Evolutionary conservation across 2,888 invertebrate genomes (phyloP).

Genomic region (Julus scanicus): DNA sequence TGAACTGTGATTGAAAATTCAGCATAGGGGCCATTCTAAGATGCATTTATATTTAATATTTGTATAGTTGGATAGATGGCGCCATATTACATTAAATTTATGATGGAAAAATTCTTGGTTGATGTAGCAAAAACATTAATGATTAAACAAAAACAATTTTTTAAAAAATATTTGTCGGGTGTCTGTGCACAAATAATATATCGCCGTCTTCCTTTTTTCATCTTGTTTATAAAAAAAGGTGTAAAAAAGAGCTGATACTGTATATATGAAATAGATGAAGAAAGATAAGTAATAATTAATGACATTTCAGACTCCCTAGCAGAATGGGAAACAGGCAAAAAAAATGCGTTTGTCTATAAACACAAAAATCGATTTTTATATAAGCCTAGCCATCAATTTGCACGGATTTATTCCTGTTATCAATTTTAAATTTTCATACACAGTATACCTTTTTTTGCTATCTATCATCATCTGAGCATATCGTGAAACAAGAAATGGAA

Average conservation of each 20-base stretch:
- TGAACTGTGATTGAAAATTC: too few relatives aligned
- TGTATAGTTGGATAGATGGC: too few relatives aligned
- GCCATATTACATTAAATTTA: too few relatives aligned
- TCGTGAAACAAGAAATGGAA: background rate
- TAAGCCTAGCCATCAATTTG: conserved; percentile 2
- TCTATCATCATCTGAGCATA: background rate
- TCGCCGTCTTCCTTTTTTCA: background rate
- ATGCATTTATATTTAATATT: too few relatives aligned
- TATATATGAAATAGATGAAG: background rate
- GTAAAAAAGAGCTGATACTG: background rate
- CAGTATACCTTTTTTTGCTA: background rate
- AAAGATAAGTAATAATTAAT: background rate
- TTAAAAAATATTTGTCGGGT: too few relatives aligned
- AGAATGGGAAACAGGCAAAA: background rate
- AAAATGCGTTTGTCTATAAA: conserved; percentile 12
- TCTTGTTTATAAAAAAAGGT: background rate
- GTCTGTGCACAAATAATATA: too few relatives aligned
- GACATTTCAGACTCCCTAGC: background rate
- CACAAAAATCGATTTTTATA: background rate
- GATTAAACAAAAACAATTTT: too few relatives aligned
- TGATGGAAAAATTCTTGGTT: too few relatives aligned
- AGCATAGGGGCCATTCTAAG: too few relatives aligned
- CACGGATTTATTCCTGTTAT: conserved; percentile 27
- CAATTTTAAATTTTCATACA: background rate
- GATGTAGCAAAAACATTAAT: too few relatives aligned